Base-by-base conservation (phyloP, 37 sponge, comb jelly and placozoan species). In the Crambe crambe region DNA sequence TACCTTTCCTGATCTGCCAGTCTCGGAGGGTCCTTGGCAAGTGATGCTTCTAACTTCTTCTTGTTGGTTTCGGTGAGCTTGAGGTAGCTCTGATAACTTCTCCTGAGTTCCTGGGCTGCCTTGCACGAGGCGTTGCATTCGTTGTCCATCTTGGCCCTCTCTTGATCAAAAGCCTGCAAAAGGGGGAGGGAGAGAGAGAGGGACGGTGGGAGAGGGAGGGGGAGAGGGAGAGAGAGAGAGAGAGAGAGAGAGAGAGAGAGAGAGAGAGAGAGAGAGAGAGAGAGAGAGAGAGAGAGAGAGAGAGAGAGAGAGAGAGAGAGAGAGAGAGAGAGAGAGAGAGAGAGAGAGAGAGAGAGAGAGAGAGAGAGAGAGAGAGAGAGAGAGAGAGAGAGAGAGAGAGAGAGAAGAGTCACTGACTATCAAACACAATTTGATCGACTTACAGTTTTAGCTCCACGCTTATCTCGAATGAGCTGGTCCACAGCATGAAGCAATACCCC, bases 371-470 rank as follows among this genome's bases (percentile, higher is more conserved):
- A 61, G 83, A 73, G 74, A 73, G 83, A 72, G 80, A 68, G 80
- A 68, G 58, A 68, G 80, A 79, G 80, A 79, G 80, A 79, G 80
- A 79, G 80, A 68, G 80, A 79, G 70, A 79, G 80, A 79, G 70
- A 79, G 80, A 79, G 70, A 79, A 70, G 64, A 66, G n/a, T n/a
- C n/a, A n/a, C n/a, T n/a, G n/a, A n/a, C n/a, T n/a, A n/a, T n/a
- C n/a, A n/a, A n/a, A n/a, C n/a, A n/a, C n/a, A n/a, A n/a, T n/a
- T n/a, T n/a, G n/a, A n/a, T n/a, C 38, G 27, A 37, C 74, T 71
- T 0, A 86, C 87, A 68, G 42, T 74, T 66, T 86, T 86, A 23
- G 89, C 89, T 65, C 89, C 89, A 70, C 83, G 69, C 56, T 86
- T 91, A 74, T 91, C 79, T 51, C 74, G 76, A 23, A 85, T 85